Conservation (phyloP, 1,140 invertebrate genomes). For the Harlomillsia oculata region DNA sequence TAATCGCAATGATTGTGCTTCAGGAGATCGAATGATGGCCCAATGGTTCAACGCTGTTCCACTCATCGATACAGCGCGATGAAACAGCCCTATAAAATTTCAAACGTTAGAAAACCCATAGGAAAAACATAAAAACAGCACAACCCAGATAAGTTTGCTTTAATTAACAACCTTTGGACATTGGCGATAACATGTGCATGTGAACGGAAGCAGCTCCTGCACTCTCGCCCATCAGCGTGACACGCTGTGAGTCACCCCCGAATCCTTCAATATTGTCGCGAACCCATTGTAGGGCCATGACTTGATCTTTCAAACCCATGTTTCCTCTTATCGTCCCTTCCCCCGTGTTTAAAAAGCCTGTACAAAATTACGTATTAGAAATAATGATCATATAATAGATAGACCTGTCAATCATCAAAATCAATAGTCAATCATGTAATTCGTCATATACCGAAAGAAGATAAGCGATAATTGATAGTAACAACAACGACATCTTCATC, state of each 20-base stretch:
- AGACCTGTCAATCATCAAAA: constrained; percentile 39
- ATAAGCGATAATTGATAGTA: constrained; percentile 49
- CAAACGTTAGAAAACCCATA: not conserved
- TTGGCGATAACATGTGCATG: constrained; percentile 32
- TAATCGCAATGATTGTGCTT: constrained; percentile 40
- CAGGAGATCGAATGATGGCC: constrained; percentile 38
- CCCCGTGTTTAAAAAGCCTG: constrained; percentile 26
- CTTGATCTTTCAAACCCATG: constrained; percentile 27
- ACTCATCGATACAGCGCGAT: constrained; percentile 39
- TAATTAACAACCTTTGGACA: constrained; percentile 24
- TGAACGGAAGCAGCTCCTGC: constrained; percentile 32
- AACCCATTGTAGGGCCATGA: constrained; percentile 21
- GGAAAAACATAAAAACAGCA: not conserved
- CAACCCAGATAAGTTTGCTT: not conserved
- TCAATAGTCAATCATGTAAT: constrained; percentile 38
- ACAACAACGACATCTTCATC: constrained; percentile 47
- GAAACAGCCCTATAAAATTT: constrained; percentile 38
- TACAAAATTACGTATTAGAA: constrained; percentile 36
- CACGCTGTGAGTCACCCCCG: not conserved
- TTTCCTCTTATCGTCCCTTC: constrained; percentile 20
- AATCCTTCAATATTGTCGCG: constrained; percentile 9
- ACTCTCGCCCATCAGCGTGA: not conserved
- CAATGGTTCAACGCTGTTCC: constrained; percentile 46
- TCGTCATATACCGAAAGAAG: constrained; percentile 39
- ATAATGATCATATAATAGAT: constrained; percentile 45